Evolutionary conservation across 2,888 invertebrate species (phyloP), one percentile per base, ranked within the genome.

Genomic region (Ectemnius continuus): DNA sequence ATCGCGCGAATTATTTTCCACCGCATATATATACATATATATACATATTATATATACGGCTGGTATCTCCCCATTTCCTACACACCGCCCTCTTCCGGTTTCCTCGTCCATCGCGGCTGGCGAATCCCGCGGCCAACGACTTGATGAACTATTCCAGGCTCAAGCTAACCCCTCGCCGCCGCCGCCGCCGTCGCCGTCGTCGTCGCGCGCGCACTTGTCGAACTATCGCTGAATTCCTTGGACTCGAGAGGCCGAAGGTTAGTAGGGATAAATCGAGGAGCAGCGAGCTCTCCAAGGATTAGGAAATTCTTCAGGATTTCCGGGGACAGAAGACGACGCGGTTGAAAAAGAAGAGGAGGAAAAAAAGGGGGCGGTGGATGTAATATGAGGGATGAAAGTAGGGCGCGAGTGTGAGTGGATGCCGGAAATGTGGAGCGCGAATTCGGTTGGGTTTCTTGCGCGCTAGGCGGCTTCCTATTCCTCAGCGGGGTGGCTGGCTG

Each of bases 151-250:
- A 36, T 36, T 36, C 6, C 52, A 2, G 52, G 52, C n/a, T 16
- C 6, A 16, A 5, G 16, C 14, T 6, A 52, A 52, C n/a, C 52
- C n/a, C n/a, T n/a, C n/a, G n/a, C n/a, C n/a, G n/a, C n/a, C n/a
- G n/a, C n/a, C n/a, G n/a, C n/a, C n/a, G n/a, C n/a, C n/a, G n/a
- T n/a, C n/a, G n/a, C n/a, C n/a, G n/a, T n/a, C n/a, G n/a, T n/a
- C n/a, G n/a, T 52, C 52, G 14, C n/a, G 16, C 36, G 36, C 59
- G 8, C 70, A 65, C 14, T 64, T 65, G 28, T 23, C 28, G 58
- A 62, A 36, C 36, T 36, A 36, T 36, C 36, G 36, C 36, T 36
- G 36, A 36, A 36, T 36, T 36, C 36, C 36, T 36, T 6, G 16
- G 1, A 16, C 52, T 52, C 52, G 52, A 14, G 52, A 1, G 11